Base-by-base conservation (phyloP, 2,888 invertebrate species). In the Noctua fimbriata region DNA sequence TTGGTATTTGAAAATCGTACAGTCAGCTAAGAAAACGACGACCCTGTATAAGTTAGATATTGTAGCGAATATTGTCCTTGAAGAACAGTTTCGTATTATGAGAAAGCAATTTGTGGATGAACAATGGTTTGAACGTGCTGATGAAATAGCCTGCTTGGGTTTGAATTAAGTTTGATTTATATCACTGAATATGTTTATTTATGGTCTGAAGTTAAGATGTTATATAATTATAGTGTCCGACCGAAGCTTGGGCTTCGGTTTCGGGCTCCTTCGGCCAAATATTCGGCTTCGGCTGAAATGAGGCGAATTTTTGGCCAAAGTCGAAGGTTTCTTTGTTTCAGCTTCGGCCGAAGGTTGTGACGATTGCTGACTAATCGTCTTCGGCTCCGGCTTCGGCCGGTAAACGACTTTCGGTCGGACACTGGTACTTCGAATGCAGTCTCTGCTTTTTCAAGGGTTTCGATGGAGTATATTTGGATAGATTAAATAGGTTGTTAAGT, bases 71-170 rank as follows among this genome's bases (percentile, higher is more conserved):
- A 77, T 81, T 75, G n/a, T 81, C 28, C 67, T 76, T 32, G 47
- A 69, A 76, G 69, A 76, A 67, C 75, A 58, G 72, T 41, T 55
- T 47, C 44, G 41, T 65, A 32, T 44, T 36, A 49, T 47, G 70
- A 76, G 66, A 73, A 78, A 76, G 71, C 69, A 69, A 74, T 83
- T 73, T 81, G 12, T 63, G 24, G 65, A 55, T 78, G 60, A 86
- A 74, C 73, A 72, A 78, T 81, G 44, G 49, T 55, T 69, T n/a
- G 41, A 73, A 75, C 67, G 67, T 76, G 67, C 70, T 84, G 55
- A 73, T 21, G 49, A 66, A 79, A 69, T 73, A 47, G 47, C 24
- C 24, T 58, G 52, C 21, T 58, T 49, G 49, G 49, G 28, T 77
- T 21, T 44, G 32, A 69, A 49, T 66, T 78, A 21, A 49, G 24